phyloP scores from a whole-genome alignment of 2,113 vertebrate species.

The Uria lomvia region DNA sequence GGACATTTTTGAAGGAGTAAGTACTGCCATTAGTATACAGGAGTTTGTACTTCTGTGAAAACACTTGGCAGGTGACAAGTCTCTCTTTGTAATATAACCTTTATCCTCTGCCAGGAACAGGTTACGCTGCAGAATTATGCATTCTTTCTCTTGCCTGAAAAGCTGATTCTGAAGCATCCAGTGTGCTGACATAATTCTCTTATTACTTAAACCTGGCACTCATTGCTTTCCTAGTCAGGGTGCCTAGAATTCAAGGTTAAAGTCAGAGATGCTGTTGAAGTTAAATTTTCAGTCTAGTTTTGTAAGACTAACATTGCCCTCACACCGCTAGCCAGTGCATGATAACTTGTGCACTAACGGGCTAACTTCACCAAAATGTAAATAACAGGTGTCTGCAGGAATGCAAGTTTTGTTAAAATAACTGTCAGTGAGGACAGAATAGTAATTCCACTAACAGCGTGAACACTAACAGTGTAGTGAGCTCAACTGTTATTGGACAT shows the following conservation, averaged over 20 bases:
- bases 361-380: neutral
- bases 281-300: neutral
- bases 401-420: neutral
- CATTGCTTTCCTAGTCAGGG: neutral
- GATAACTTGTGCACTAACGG: neutral
- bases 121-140: neutral
- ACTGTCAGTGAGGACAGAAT: neutral
- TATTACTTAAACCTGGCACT: neutral
- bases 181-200: neutral
- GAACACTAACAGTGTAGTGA: neutral
- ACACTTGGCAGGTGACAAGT: neutral
- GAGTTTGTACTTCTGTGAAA: neutral
- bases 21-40: no score
- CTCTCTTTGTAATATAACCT: neutral
- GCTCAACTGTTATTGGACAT: neutral
- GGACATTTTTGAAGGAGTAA: neutral
- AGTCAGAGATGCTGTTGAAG: neutral
- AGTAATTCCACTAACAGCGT: neutral
- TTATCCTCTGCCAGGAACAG: neutral
- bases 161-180: neutral
- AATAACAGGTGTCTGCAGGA: neutral
- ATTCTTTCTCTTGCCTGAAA: neutral
- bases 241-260: neutral
- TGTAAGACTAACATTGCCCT: neutral
- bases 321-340: fast-evolving